These are phyloP conservation scores for Frankliniella intonsa DNA, from an alignment of 2,888 invertebrate genomes.

Conservation along the genomic window DNA sequence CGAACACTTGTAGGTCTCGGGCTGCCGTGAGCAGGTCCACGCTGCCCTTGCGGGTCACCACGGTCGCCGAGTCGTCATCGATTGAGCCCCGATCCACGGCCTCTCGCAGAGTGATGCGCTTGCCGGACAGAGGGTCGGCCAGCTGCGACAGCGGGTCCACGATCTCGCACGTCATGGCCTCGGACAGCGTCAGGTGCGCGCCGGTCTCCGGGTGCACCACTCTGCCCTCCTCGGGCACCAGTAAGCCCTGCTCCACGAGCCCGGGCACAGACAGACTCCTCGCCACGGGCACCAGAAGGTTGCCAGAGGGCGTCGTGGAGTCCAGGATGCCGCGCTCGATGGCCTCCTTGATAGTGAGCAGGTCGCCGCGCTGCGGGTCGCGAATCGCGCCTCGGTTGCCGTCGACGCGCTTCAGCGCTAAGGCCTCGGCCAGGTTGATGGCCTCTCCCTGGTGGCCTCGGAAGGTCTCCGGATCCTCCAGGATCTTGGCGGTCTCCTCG, in stretches of 20 bases:
- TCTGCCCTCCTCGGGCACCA: slow-evolving; percentile 66
- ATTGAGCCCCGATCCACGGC: slow-evolving; percentile 68
- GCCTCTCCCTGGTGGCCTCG: slow-evolving; percentile 56
- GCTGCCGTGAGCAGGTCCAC: slow-evolving; percentile 68
- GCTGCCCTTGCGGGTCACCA: slow-evolving; percentile 59
- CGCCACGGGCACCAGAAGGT: slow-evolving; percentile 72
- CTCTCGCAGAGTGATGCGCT: slow-evolving; percentile 66
- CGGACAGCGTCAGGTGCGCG: slow-evolving; percentile 66
- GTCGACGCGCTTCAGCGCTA: slow-evolving; percentile 64
- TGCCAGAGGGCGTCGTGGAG: slow-evolving; percentile 63
- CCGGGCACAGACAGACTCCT: slow-evolving; percentile 78
- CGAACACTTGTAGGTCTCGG: slow-evolving; percentile 49
- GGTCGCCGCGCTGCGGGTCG: slow-evolving; percentile 77
- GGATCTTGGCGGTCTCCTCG: slow-evolving; percentile 63
- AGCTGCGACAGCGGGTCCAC: slow-evolving; percentile 75
- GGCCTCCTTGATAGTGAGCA: slow-evolving; percentile 77
- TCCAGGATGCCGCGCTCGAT: slow-evolving; percentile 77
- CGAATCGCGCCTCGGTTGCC: slow-evolving; percentile 70
- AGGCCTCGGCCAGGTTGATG: slow-evolving; percentile 69
- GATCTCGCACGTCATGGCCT: slow-evolving; percentile 84
- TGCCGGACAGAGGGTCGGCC: slow-evolving; percentile 57
- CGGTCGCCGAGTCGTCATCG: slow-evolving; percentile 63
- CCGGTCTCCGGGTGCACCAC: slow-evolving; percentile 87
- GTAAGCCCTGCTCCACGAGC: slow-evolving; percentile 77
- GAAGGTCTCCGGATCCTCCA: slow-evolving; percentile 59